Conservation (phyloP, 30 jellyfish, hydroid and myxozoan genomes). For the Aurelia sp. region DNA sequence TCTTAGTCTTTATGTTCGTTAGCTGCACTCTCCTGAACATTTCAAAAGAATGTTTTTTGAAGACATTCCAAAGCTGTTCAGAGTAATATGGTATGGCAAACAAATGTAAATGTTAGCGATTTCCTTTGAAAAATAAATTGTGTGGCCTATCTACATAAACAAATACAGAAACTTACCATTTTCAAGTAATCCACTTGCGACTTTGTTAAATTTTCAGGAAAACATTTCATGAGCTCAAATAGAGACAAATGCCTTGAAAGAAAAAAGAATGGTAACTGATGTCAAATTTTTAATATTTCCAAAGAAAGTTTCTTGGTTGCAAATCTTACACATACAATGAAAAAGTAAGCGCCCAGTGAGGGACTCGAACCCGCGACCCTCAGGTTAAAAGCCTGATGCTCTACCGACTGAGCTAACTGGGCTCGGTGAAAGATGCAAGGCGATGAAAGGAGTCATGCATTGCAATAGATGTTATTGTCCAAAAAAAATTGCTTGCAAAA, state of each 20-base stretch:
- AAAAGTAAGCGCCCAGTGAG: constrained; percentile 70
- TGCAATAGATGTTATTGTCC: no score
- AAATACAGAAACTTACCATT: constrained; percentile 33
- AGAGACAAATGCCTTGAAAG: constrained; percentile 52
- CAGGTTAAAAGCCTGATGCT: constrained; percentile 89
- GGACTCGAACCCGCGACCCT: constrained; percentile 94
- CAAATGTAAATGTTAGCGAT: no score
- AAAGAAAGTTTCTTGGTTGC: not conserved
- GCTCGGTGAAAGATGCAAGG: not conserved
- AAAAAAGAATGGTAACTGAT: not conserved
- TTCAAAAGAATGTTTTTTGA: no score
- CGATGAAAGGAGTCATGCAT: not conserved
- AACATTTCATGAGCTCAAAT: constrained; percentile 56
- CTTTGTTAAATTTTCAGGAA: constrained; percentile 42
- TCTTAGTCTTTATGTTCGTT: no score
- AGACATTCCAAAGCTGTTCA: no score
- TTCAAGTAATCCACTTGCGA: constrained; percentile 54
- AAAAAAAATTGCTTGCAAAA: no score
- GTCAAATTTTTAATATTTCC: no score
- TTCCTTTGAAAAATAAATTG: no score
- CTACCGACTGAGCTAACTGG: constrained; percentile 92
- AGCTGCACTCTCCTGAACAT: no score
- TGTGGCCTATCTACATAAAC: no score
- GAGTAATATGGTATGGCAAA: no score
- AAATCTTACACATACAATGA: not conserved